These are phyloP conservation scores for Chouioia cunea DNA, from an alignment of 2,888 invertebrate genomes.

Conservation along the genomic window DNA sequence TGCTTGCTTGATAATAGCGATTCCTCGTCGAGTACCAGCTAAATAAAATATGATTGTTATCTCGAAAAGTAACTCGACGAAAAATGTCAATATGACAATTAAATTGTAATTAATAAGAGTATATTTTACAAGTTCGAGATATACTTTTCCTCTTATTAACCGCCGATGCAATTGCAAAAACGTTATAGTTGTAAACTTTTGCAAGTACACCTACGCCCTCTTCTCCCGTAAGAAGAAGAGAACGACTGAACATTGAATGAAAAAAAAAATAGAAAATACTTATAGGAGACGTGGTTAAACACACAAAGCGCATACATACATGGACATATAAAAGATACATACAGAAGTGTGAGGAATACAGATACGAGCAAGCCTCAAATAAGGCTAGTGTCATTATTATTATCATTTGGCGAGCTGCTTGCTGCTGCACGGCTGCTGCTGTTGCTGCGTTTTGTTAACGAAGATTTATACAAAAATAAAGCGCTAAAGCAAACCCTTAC, in stretches of 20 bases:
- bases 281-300: conserved; percentile 41
- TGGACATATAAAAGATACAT: conserved; percentile 42
- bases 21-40: conserved; percentile 17
- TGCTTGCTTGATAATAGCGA: conserved; percentile 31
- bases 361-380: conserved; percentile 50
- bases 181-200: conserved; percentile 20
- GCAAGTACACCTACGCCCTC: conserved; percentile 15
- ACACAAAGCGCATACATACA: conserved; percentile 44
- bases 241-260: conserved; percentile 26
- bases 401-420: conserved; percentile 30
- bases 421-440: conserved; percentile 19
- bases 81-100: background rate
- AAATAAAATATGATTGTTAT: background rate
- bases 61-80: conserved; percentile 14
- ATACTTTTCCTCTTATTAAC: background rate
- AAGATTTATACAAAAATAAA: conserved; percentile 3
- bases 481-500: conserved; percentile 69
- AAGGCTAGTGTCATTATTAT: conserved; percentile 40
- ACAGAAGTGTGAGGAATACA: conserved; percentile 37
- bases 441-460: conserved; percentile 19
- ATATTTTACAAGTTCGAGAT: background rate
- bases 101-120: background rate
- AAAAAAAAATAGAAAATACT: conserved; percentile 12
- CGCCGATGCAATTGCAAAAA: conserved; percentile 8
- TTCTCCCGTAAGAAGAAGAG: conserved; percentile 22